Base-by-base conservation (phyloP, 2,888 invertebrate genomes). In the Mesorhabditis spiculigera region DNA sequence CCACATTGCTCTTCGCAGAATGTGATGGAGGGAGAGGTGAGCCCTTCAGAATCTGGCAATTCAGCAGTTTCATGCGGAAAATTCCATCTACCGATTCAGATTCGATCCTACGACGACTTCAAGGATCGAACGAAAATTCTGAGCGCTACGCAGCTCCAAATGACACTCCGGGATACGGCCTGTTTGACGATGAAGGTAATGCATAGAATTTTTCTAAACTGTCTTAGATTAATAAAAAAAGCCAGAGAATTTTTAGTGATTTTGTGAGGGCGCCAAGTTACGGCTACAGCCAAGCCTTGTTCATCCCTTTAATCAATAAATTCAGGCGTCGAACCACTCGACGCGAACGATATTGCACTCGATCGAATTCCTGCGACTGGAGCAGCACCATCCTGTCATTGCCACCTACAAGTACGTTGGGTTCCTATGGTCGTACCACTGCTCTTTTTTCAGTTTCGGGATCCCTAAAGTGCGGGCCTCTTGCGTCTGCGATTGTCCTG, bases 371-470 rank as follows among this genome's bases (percentile, higher is more conserved):
- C 67, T 70, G n/a, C 45, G 75, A 5, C 72, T 81, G 8, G 79
- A 83, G 63, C 82, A 84, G 44, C 79, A 81, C 66, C 76, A 85
- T 68, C 77, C 79, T 13, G 77, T 83, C 58, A 10, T 50, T n/a
- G n/a, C 8, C 58, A 50, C 58, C 58, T 50, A 50, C n/a, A 50
- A 50, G 58, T 50, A 13, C 10, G 10, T 50, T n/a, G n/a, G n/a
- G n/a, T 50, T 50, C n/a, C 58, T n/a, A 13, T 50, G 58, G 8
- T 44, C 50, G 16, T 73, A 42, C 28, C 5, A 5, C 5, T 44
- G 64, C 10, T n/a, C 3, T 3, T 63, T 43, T 5, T 71, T 64
- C 65, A 71, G 72, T 6, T 76, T 77, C 67, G 76, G 61, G 43
- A 45, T 76, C 6, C 76, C 76, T 0, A 44, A 65, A 10, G 65